Evolutionary conservation across 2,888 invertebrate genomes (phyloP), one percentile per base, ranked within the genome.

Genomic region (Heliconius charithonia): DNA sequence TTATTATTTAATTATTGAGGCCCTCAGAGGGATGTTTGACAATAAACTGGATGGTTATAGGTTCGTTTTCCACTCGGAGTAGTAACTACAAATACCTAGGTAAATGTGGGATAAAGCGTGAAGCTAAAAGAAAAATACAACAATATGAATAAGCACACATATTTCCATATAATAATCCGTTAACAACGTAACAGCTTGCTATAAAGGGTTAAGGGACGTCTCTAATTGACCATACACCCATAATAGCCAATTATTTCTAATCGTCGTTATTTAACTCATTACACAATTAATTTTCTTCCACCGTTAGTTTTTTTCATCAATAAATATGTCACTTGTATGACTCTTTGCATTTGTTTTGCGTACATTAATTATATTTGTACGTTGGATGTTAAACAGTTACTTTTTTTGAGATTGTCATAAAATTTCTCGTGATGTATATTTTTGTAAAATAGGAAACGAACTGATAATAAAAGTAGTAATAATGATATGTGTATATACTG

Each of bases 151-250:
- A 37, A 2, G 41, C 63, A 63, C 27, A 27, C 63, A 63, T 13
- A 27, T 45, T 69, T 9, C 13, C 69, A 67, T n/a, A 41, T 74
- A 13, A 66, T 62, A 78, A 62, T 69, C 67, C 67, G 78, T 74
- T 78, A 73, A 69, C 67, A 74, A 74, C 22, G 71, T 25, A 63
- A 71, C 73, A 73, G 66, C 66, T 56, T 62, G 45, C 59, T 67
- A 37, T 66, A 27, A 67, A 59, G 67, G 77, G 66, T 56, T 56
- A 85, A 88, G 88, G 87, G 85, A 87, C 88, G 88, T 84, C 87
- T 86, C 89, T 92, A 92, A 92, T 92, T 91, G 91, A 90, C 91
- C 91, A 89, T 91, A 87, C 85, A 90, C 89, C 89, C 91, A 89
- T 90, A 91, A 91, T 91, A 89, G 87, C 89, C 92, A 92, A 92